These are phyloP conservation scores for Agrotis ipsilon DNA, from an alignment of 2,888 invertebrate species.

Conservation along the genomic window DNA sequence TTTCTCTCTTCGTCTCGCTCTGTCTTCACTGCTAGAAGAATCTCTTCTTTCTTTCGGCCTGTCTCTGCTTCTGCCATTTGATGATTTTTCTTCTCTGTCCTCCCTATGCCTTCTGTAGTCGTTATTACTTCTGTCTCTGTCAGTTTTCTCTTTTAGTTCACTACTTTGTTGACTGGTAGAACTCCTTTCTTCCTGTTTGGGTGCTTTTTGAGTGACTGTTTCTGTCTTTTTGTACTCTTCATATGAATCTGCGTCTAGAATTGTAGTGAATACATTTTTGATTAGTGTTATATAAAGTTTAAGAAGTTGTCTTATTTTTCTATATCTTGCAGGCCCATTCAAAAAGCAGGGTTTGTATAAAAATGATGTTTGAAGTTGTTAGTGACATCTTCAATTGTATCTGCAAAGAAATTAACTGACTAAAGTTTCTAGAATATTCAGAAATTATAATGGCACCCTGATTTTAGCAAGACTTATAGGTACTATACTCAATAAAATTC, in stretches of 20 bases:
- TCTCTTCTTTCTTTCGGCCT: conserved; percentile 65
- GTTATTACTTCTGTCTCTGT: conserved; percentile 48
- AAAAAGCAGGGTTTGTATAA: conserved; percentile 62
- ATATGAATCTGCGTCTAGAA: conserved; percentile 93
- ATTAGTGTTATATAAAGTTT: conserved; percentile 28
- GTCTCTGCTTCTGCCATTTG: conserved; percentile 71
- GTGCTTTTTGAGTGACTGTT: conserved; percentile 71
- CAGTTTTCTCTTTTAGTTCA: conserved; percentile 61
- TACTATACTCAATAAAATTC: no score
- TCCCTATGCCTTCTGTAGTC: conserved; percentile 64
- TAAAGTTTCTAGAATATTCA: conserved; percentile 19
- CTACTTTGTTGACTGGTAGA: conserved; percentile 70
- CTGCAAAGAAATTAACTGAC: conserved; percentile 71
- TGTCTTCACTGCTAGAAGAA: conserved; percentile 73
- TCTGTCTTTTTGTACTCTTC: conserved; percentile 93
- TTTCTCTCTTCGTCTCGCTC: conserved; percentile 66
- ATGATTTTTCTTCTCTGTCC: conserved; percentile 69
- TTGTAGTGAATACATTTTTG: conserved; percentile 35
- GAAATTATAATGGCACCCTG: neutral
- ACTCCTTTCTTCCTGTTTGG: conserved; percentile 73
- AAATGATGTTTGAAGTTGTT: conserved; percentile 71
- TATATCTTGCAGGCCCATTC: conserved; percentile 70
- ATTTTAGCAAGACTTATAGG: no score
- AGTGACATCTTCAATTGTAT: conserved; percentile 74
- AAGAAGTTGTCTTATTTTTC: conserved; percentile 64